Conservation (phyloP, 2,113 vertebrate species). For the Calypte anna region DNA sequence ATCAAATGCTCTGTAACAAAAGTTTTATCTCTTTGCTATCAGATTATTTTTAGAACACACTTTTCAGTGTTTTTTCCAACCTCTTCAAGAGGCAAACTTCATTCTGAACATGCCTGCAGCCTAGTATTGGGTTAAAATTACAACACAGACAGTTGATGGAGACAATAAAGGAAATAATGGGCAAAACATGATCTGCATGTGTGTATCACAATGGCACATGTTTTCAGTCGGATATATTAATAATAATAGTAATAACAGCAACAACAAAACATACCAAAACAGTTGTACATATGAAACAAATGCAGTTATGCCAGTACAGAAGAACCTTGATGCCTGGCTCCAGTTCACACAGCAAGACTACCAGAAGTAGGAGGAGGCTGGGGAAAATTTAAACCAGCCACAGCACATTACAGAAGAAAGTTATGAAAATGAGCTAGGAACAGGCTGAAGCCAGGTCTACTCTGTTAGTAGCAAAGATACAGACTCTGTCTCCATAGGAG, state of each 20-base stretch:
- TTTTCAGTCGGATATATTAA: not conserved
- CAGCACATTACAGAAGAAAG: not conserved
- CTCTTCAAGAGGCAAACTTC: not conserved
- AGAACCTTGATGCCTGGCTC: conserved; percentile 14
- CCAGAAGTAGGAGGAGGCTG: not conserved
- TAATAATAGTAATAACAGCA: not conserved
- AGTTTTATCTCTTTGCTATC: not conserved
- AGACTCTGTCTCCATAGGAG: not conserved
- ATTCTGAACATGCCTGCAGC: not conserved
- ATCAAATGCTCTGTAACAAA: not conserved
- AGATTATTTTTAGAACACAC: not conserved
- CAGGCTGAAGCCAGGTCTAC: not conserved
- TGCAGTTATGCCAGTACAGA: not conserved
- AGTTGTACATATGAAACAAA: conserved; percentile 1
- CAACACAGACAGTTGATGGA: not conserved
- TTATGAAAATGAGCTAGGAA: conserved; percentile 27
- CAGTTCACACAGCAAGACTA: not conserved
- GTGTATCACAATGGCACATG: conserved; percentile 8
- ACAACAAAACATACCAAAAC: not conserved
- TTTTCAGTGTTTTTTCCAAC: not conserved
- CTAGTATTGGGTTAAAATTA: not conserved
- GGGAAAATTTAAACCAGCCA: conserved; percentile 3
- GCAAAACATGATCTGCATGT: not conserved
- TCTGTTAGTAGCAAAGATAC: not conserved
- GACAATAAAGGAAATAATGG: conserved; percentile 2